Conservation (phyloP, 2,113 vertebrate species). For the Sceloporus undulatus region DNA sequence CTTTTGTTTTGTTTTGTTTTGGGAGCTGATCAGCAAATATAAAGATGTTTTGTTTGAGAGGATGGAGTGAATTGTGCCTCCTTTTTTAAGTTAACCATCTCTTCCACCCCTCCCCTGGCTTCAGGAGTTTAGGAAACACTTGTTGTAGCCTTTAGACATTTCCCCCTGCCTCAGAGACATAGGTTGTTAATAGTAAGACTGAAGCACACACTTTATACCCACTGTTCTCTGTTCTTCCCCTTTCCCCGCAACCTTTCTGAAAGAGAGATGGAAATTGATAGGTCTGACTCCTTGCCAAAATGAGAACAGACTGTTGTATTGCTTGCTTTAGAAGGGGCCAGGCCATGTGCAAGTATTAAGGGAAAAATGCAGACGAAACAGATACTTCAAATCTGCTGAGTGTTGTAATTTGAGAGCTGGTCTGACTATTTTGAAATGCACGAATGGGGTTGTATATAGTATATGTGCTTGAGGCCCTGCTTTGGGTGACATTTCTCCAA, state of each 20-base stretch:
- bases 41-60: neutral
- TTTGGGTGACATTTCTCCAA: neutral
- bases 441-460: neutral
- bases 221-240: slow-evolving; percentile 8
- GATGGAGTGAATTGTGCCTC: too few relatives aligned
- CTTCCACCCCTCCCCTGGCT: too few relatives aligned
- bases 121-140: neutral
- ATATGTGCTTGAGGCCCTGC: slow-evolving; percentile 15
- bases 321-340: slow-evolving; percentile 23
- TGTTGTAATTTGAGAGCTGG: slow-evolving; percentile 30
- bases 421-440: slow-evolving; percentile 4
- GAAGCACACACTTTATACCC: slow-evolving; percentile 13
- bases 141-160: slow-evolving; percentile 47
- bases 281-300: slow-evolving; percentile 26
- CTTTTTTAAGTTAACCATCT: neutral
- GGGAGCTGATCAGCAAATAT: neutral
- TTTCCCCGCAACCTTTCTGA: slow-evolving; percentile 18
- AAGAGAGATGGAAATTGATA: slow-evolving; percentile 40
- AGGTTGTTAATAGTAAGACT: slow-evolving; percentile 57
- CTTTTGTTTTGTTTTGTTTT: neutral
- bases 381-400: slow-evolving; percentile 34
- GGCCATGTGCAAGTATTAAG: slow-evolving; percentile 28
- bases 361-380: slow-evolving; percentile 42
- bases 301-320: slow-evolving; percentile 46
- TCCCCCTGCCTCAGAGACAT: slow-evolving; percentile 45